These are phyloP conservation scores for Charaxes varanes DNA, from an alignment of 1,140 invertebrate genomes.

Conservation along the genomic window DNA sequence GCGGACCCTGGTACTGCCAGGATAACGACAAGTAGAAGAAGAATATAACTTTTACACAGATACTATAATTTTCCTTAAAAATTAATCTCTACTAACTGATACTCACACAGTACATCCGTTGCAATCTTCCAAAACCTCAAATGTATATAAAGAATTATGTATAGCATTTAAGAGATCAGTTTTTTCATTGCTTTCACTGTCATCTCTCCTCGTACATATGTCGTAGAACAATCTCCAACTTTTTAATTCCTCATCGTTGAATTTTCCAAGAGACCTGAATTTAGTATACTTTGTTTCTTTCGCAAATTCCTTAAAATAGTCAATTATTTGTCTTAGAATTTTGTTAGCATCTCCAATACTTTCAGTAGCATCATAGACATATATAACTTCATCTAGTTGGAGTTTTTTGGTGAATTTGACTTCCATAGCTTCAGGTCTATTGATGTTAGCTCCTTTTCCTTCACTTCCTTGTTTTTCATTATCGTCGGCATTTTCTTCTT, in stretches of 20 bases:
- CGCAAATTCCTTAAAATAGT: slow-evolving; percentile 28
- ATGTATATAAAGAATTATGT: slow-evolving; percentile 7
- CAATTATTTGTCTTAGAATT: slow-evolving; percentile 14
- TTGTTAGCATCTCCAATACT: background rate
- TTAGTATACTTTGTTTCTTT: slow-evolving; percentile 10
- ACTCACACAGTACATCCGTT: slow-evolving; percentile 26
- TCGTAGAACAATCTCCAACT: slow-evolving; percentile 21
- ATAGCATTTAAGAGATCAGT: slow-evolving; percentile 6
- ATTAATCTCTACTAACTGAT: no score
- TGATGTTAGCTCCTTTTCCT: no score
- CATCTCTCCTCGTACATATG: slow-evolving; percentile 9
- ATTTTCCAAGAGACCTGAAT: slow-evolving; percentile 30
- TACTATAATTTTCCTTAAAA: no score
- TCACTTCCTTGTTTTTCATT: background rate
- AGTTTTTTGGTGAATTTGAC: no score
- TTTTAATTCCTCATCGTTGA: slow-evolving; percentile 8
- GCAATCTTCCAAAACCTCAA: slow-evolving; percentile 15
- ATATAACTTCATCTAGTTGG: background rate
- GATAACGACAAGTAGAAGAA: no score
- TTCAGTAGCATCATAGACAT: background rate
- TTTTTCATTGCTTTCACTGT: slow-evolving; percentile 1
- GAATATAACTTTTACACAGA: no score
- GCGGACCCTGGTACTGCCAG: no score
- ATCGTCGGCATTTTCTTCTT: background rate
- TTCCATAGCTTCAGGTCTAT: no score